Evolutionary conservation across 1,140 invertebrate species (phyloP), one percentile per base, ranked within the genome.

Genomic region (Maniola jurtina): DNA sequence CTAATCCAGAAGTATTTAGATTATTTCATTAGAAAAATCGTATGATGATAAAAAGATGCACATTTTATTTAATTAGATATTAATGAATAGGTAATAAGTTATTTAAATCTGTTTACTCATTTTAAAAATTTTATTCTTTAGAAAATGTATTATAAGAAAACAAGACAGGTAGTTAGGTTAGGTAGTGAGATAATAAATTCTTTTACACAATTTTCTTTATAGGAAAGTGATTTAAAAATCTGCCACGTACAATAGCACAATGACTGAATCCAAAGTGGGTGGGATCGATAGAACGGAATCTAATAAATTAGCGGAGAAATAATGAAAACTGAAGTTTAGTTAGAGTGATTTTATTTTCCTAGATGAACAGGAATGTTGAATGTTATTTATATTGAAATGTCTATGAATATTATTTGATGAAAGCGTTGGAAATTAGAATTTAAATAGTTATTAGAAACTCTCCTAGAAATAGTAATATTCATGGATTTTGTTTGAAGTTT

Each of bases 211-310:
- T 55, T 55, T 55, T 55, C 16, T 34, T 3, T 13, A 55, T 34
- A 55, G 52, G 10, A 55, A 33, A 55, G 52, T 55, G 52, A 55
- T 55, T 55, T 55, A 55, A 55, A 55, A 55, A 55, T 34, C 52
- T 34, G 33, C 10, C 52, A 55, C 52, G 52, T 34, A 34, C 52
- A 11, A 33, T 33, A 15, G 52, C 52, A 55, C 52, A 55, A 13
- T 34, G 52, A 11, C 33, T 55, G 52, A 55, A 55, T 55, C 33
- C 33, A 33, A 55, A 55, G 52, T 34, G 52, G 33, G 33, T 8
- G 52, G 52, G 16, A 55, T 55, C 52, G 52, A 55, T 55, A 15
- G 52, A 25, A 55, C 16, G 52, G 52, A 55, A 55, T 55, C 52
- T 55, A 55, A 55, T 55, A 55, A 55, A 55, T 55, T 55, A 35